A percentile compares a stretch with the other conserved stretches of the same genome.
phyloP scores from a whole-genome alignment of 2,113 vertebrate genomes.

The Scatophagus argus region DNA sequence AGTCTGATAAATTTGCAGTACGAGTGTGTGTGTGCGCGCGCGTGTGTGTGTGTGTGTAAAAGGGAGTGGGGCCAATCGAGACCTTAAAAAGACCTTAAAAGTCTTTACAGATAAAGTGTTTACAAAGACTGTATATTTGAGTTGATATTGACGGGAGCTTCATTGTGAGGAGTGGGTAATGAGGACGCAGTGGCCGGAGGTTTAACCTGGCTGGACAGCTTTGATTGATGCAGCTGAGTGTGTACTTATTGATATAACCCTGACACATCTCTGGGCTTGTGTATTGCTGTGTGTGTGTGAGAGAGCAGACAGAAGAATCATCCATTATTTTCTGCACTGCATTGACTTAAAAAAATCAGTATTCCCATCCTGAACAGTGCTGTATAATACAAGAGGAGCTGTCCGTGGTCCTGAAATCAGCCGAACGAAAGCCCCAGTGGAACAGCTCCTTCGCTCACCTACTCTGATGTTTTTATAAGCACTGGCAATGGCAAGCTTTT shows the following conservation, averaged over 20 bases:
- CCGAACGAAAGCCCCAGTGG: background rate
- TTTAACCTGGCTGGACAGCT: slow-evolving; percentile 37
- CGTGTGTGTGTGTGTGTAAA: no score
- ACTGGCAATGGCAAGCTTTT: slow-evolving; percentile 42
- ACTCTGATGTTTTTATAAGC: slow-evolving; percentile 12
- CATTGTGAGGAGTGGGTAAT: slow-evolving; percentile 3
- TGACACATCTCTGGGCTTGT: slow-evolving; percentile 33
- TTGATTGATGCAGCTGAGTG: slow-evolving; percentile 65
- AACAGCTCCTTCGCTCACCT: background rate
- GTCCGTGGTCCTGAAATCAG: slow-evolving; percentile 52
- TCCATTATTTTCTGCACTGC: background rate
- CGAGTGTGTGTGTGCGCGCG: background rate
- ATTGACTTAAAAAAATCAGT: slow-evolving; percentile 7
- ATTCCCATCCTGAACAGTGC: background rate
- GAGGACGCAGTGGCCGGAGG: background rate
- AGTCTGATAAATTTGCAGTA: background rate
- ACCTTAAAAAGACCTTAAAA: background rate
- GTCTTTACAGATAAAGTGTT: background rate
- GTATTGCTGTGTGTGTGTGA: slow-evolving; percentile 11
- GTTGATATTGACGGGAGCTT: background rate
- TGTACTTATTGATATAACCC: slow-evolving; percentile 59
- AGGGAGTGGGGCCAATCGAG: no score
- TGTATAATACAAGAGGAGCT: slow-evolving; percentile 1
- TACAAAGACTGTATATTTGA: background rate
- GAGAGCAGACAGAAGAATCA: background rate